Conservation (phyloP, 2,888 invertebrate species). For the Sepioteuthis lessoniana region DNA sequence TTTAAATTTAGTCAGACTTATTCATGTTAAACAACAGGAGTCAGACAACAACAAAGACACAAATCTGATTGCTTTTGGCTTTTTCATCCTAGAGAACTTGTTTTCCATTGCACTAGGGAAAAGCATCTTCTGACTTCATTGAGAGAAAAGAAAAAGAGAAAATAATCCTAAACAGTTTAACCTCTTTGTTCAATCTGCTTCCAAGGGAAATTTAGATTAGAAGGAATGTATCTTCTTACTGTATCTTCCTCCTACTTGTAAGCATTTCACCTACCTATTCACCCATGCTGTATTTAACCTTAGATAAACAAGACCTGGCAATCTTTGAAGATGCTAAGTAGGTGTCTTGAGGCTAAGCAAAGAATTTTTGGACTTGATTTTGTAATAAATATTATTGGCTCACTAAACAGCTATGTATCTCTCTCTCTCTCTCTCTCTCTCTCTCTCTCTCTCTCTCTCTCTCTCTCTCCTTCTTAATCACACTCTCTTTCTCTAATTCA, state of each 20-base stretch:
- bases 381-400: not conserved
- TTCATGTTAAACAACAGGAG: not conserved
- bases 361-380: not conserved
- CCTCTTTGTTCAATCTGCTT: not conserved
- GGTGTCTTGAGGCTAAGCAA: not conserved
- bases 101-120: not conserved
- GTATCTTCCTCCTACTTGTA: not conserved
- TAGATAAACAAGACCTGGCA: not conserved
- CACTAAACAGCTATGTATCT: not conserved
- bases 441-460: too few species aligned
- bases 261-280: not conserved
- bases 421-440: too few species aligned
- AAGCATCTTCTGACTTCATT: not conserved
- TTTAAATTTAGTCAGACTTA: too few species aligned
- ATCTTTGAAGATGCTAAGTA: not conserved
- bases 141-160: not conserved
- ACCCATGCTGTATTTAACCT: not conserved
- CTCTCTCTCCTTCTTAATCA: too few species aligned
- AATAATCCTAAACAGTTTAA: slow-evolving; percentile 23
- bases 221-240: not conserved
- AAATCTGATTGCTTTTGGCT: not conserved
- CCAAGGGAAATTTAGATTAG: not conserved
- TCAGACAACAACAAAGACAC: not conserved
- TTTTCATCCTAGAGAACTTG: not conserved
- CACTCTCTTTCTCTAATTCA: too few species aligned